Evolutionary conservation across 1,140 invertebrate species (phyloP).

Genomic region (Cherax destructor): DNA sequence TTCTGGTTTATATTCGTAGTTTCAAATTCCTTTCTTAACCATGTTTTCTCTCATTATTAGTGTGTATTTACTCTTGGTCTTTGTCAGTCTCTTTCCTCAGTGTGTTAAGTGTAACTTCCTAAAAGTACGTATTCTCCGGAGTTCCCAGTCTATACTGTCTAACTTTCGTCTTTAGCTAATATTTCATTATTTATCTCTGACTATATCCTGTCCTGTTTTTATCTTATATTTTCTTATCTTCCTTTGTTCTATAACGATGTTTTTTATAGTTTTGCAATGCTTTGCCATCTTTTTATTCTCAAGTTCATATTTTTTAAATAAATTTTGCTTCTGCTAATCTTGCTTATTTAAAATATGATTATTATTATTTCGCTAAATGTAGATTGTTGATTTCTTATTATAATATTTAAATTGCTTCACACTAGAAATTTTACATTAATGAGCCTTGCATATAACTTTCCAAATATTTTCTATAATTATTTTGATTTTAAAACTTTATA

Average conservation of each 20-base stretch:
- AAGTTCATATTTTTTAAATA: neutral
- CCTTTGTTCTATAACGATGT: neutral
- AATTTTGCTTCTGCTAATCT: neutral
- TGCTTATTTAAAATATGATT: neutral
- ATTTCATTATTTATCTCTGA: neutral
- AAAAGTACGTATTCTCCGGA: no score
- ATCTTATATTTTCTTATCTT: neutral
- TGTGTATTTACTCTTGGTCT: neutral
- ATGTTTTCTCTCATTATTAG: neutral
- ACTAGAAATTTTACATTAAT: no score
- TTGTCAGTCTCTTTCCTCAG: neutral
- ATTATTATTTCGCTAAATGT: neutral
- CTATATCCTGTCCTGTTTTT: neutral
- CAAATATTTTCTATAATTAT: no score
- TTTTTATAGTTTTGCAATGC: neutral
- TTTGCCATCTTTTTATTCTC: neutral
- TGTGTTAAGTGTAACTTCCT: no score
- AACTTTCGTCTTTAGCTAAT: neutral
- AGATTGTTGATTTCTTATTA: neutral
- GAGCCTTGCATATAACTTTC: no score
- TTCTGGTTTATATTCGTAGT: neutral
- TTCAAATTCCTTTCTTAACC: no score
- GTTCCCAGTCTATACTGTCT: neutral
- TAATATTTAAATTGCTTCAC: neutral
- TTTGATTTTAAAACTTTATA: no score